Evolutionary conservation across 92 coral and sea anemone species (phyloP).

Genomic region (Metridium senile): DNA sequence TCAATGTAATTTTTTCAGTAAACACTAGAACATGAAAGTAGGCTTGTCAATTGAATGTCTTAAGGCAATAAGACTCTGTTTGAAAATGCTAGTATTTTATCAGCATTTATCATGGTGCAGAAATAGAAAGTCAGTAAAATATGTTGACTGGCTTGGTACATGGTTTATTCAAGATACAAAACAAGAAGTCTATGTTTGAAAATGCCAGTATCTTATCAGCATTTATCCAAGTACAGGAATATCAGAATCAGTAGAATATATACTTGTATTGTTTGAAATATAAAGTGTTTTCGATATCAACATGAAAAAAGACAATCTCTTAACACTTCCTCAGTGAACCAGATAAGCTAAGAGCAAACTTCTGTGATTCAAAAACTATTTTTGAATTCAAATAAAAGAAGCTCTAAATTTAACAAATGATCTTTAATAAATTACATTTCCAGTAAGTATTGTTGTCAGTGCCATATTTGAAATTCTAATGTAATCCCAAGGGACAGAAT

Average conservation of each 20-base stretch:
- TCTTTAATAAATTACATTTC: background rate
- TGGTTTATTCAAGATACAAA: no score
- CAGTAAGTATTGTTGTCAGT: background rate
- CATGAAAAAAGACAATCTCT: background rate
- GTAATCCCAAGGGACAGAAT: background rate
- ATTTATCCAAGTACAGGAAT: no score
- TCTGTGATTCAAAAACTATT: background rate
- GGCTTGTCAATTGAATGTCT: background rate
- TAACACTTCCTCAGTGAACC: background rate
- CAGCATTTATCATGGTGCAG: no score
- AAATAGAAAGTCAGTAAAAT: no score
- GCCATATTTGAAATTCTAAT: constrained; percentile 1
- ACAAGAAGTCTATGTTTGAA: background rate
- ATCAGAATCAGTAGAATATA: no score
- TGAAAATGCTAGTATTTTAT: background rate
- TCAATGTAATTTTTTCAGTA: constrained; percentile 1
- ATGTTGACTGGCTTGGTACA: no score
- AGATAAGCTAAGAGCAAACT: background rate
- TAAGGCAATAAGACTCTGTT: background rate
- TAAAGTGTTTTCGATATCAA: no score
- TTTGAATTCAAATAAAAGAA: background rate
- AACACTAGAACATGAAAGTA: background rate
- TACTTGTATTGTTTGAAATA: no score
- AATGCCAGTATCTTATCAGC: background rate
- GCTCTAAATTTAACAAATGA: background rate